phyloP scores from a whole-genome alignment of 2,888 invertebrate species.

The Himalopsyche anomala region DNA sequence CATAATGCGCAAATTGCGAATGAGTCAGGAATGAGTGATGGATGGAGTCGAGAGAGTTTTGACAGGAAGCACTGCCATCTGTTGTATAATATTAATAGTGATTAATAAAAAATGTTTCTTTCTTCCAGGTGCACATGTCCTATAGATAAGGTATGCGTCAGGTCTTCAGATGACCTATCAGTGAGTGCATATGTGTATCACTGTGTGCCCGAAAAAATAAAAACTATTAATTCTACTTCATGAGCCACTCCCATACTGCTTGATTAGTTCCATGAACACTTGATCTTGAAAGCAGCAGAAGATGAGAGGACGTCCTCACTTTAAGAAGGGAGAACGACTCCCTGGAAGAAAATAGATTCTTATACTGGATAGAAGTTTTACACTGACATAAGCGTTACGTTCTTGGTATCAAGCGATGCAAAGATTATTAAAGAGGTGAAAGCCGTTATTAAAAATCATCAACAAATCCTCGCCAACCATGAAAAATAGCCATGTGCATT shows the following conservation, averaged over 20 bases:
- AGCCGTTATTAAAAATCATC: not conserved
- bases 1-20: no score
- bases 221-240: conserved; percentile 14
- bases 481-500: not conserved
- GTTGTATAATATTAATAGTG: not conserved
- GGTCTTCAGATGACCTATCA: conserved; percentile 77
- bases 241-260: conserved; percentile 39
- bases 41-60: no score
- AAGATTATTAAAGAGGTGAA: not conserved
- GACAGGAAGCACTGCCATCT: no score
- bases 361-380: conserved; percentile 1
- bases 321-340: conserved; percentile 9
- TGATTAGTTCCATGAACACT: conserved; percentile 38
- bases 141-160: conserved; percentile 72
- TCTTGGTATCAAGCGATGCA: conserved; percentile 2
- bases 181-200: conserved; percentile 79
- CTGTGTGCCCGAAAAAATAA: conserved; percentile 68
- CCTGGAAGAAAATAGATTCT: conserved; percentile 37
- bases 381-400: not conserved
- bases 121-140: conserved; percentile 75
- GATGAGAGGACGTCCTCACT: not conserved
- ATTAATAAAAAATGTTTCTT: not conserved
- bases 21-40: no score
- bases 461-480: not conserved
- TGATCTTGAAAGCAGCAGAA: conserved; percentile 20